phyloP scores from a whole-genome alignment of 2,888 invertebrate genomes.

The Calliphora vomitoria region DNA sequence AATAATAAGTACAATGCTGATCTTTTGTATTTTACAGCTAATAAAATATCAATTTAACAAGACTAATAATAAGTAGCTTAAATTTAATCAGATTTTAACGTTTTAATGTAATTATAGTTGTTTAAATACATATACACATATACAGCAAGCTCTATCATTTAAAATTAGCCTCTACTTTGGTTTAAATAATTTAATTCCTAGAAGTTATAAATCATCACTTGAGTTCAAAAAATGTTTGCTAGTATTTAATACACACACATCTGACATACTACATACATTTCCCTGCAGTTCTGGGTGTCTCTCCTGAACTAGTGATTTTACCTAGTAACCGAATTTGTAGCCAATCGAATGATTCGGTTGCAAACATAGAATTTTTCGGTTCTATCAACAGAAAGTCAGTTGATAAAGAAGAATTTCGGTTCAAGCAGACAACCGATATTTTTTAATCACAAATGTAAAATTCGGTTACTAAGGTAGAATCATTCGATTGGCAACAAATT shows the following conservation, averaged over 20 bases:
- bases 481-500: no score
- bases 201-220: slow-evolving; percentile 14
- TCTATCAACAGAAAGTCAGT: no score
- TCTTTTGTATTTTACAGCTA: neutral
- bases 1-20: no score
- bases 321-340: no score
- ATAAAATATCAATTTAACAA: slow-evolving; percentile 2
- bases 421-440: no score
- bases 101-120: slow-evolving; percentile 13
- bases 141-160: neutral
- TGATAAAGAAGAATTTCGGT: no score
- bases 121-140: neutral
- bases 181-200: slow-evolving; percentile 8
- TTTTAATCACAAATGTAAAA: no score
- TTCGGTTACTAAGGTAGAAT: no score
- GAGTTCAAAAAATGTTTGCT: slow-evolving; percentile 35
- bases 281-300: no score
- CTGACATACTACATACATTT: neutral
- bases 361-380: no score
- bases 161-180: neutral
- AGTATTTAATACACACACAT: slow-evolving; percentile 11
- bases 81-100: slow-evolving; percentile 7
- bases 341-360: no score
- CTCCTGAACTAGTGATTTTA: no score
- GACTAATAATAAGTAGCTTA: slow-evolving; percentile 5